Evolutionary conservation across 2,888 invertebrate genomes (phyloP), one percentile per base, ranked within the genome.

Genomic region (Troides aeacus): DNA sequence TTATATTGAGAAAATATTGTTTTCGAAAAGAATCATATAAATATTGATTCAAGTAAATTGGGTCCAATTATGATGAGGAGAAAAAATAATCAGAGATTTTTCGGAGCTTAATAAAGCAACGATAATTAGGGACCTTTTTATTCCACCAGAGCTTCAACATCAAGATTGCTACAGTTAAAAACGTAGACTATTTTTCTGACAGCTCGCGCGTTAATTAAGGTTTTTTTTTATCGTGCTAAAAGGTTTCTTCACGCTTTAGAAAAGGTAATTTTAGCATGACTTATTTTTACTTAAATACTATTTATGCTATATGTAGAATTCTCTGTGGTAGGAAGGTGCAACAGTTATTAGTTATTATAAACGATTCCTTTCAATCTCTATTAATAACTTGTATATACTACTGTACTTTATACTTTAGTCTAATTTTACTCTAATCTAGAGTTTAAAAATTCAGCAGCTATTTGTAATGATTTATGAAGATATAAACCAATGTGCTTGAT

Each of bases 201-300:
- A 78, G 79, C 80, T 80, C 78, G 79, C 80, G 77, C 80, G 84
- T 88, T 89, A 89, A 89, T 89, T 88, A 88, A 85, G 85, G 84
- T 86, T 85, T 83, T 79, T 78, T 78, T 78, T 82, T 82, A 30
- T 30, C 78, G 79, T 78, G 75, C 77, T 78, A 78, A 83, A 84
- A 81, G 84, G 87, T 84, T 87, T 86, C 81, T 83, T 78, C 82
- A 83, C 77, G 81, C 85, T 85, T 88, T 87, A 88, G 89, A 84
- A 87, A 82, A 80, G 85, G 85, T 83, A 84, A 86, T 85, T 79
- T 78, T 76, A 58, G 7, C 53, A 12, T 53, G n/a, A 53, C 18
- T 12, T 53, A n/a, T 53, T 53, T n/a, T 53, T 53, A n/a, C 6
- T 12, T 18, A 53, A 53, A 18, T 6, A n/a, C 0, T 53, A 46